Evolutionary conservation across 2,888 invertebrate genomes (phyloP), one percentile per base, ranked within the genome.

Genomic region (Tubulanus polymorphus): DNA sequence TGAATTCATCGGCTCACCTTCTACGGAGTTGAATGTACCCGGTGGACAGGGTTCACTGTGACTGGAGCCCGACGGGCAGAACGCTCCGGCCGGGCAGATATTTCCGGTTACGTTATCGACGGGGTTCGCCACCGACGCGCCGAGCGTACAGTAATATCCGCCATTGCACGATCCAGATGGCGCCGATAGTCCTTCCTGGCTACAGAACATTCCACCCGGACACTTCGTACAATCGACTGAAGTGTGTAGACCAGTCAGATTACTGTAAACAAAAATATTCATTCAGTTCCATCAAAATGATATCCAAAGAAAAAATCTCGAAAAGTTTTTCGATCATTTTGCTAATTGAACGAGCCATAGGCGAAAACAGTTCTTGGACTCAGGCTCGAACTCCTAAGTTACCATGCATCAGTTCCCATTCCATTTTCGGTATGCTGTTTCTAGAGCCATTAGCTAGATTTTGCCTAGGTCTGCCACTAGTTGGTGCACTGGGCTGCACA

Each of bases 181-280:
- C 10, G 60, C 48, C 1, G 70, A 59, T 27, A 75, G 62, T 8
- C 71, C 71, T 30, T 57, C 56, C 18, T 59, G 55, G 8, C 54
- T 69, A 61, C 76, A 76, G 63, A 69, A 76, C 57, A 64, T 59
- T n/a, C 76, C 74, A 29, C 62, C 63, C 1, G 68, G 57, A 57
- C 76, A 76, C 5, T 57, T 56, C 2, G 66, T 66, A 56, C 76
- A 76, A 37, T 74, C 70, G n/a, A 61, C 54, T 3, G 56, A 51
- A 5, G 37, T 27, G 48, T 66, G 64, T 29, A 72, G 64, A 37
- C 62, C 59, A 1, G 57, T 63, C 30, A 53, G 59, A 48, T 65
- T 53, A 50, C 60, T 65, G 46, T 29, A 57, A 41, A 41, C 5
- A 32, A 32, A n/a, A 32, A 12, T n/a, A n/a, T n/a, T n/a, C n/a